These are phyloP conservation scores for Crax fasciolata DNA, from an alignment of 2,797 vertebrate species.

Conservation along the genomic window DNA sequence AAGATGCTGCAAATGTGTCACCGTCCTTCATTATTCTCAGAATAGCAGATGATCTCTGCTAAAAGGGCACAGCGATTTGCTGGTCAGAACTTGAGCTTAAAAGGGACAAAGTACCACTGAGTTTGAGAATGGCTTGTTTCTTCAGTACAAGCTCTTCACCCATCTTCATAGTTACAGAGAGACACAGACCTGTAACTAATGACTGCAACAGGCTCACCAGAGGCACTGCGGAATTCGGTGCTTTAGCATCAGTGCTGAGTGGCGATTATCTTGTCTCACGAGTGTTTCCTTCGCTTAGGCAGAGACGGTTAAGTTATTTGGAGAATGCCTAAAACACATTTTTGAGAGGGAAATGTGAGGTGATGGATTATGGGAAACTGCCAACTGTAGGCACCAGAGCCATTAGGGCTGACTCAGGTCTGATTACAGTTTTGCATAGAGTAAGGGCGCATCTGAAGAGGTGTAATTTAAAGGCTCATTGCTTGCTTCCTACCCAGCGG, in stretches of 20 bases:
- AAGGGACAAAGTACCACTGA: neutral
- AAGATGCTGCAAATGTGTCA: neutral
- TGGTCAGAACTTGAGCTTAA: conserved; percentile 13
- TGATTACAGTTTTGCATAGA: conserved; percentile 62
- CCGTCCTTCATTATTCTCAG: neutral
- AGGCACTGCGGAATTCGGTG: neutral
- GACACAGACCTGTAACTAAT: neutral
- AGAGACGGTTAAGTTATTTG: neutral
- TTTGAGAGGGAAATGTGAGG: neutral
- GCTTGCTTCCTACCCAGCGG: neutral
- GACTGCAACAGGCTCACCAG: neutral
- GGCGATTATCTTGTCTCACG: conserved; percentile 54
- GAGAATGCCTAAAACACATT: conserved; percentile 21
- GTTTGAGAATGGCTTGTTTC: conserved; percentile 5
- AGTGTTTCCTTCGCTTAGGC: neutral
- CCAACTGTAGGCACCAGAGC: neutral
- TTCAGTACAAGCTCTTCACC: conserved; percentile 42
- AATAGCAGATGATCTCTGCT: neutral
- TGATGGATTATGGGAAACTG: conserved; percentile 29
- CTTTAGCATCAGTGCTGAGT: neutral
- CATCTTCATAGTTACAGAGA: neutral
- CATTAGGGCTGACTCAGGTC: neutral
- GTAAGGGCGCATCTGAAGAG: neutral
- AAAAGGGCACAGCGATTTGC: neutral
- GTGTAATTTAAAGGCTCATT: conserved; percentile 65